Evolutionary conservation across 2,888 invertebrate genomes (phyloP).

Genomic region (Liodrosophila aerea): DNA sequence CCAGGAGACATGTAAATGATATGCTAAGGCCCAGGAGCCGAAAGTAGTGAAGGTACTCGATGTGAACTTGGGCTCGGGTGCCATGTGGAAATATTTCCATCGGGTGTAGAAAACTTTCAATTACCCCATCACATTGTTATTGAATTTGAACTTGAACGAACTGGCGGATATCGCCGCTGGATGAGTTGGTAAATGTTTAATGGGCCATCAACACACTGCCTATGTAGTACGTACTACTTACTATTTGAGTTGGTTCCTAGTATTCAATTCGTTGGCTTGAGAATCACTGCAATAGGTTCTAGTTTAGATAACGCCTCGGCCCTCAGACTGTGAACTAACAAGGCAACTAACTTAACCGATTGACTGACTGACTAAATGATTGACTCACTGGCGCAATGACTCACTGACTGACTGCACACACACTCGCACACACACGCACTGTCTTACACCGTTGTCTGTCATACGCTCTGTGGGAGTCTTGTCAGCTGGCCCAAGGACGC

Average conservation of each 20-base stretch:
- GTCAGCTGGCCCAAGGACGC: constrained; percentile 20
- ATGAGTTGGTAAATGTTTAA: constrained; percentile 52
- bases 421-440: background rate
- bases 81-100: constrained; percentile 19
- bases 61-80: background rate
- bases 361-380: background rate
- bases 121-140: background rate
- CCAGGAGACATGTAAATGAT: constrained; percentile 23
- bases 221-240: constrained; percentile 1
- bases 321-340: no score
- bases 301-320: background rate
- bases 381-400: no score
- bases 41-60: background rate
- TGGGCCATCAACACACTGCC: constrained; percentile 9
- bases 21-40: background rate
- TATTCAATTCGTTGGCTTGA: constrained; percentile 15
- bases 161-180: no score
- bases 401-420: background rate
- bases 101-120: constrained; percentile 6
- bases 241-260: constrained; percentile 5
- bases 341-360: no score
- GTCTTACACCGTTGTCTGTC: no score
- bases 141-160: constrained; percentile 8
- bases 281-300: constrained; percentile 25
- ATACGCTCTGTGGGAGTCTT: constrained; percentile 17